phyloP scores from a whole-genome alignment of 1,140 invertebrate genomes.

The Matsumurasca onukii region DNA sequence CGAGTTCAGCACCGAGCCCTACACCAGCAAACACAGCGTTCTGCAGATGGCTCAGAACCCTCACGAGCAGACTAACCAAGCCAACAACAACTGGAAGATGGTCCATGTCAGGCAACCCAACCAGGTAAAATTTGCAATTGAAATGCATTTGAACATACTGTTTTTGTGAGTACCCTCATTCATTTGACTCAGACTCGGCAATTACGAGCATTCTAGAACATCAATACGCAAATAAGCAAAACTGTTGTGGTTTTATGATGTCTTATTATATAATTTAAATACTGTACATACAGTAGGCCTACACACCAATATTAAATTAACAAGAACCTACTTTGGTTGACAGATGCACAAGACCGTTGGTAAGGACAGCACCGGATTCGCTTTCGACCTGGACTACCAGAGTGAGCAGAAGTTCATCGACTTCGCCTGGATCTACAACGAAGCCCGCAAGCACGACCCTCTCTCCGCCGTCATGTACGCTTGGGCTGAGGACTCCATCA shows the following conservation, averaged over 20 bases:
- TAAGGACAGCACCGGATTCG: slow-evolving; percentile 46
- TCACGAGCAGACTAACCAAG: slow-evolving; percentile 44
- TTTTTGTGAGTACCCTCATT: background rate
- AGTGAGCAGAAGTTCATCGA: slow-evolving; percentile 48
- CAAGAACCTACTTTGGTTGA: background rate
- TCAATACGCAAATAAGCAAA: too few species aligned
- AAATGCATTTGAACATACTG: too few species aligned
- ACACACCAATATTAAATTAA: background rate
- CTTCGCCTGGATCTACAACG: slow-evolving; percentile 37
- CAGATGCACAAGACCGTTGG: slow-evolving; percentile 36
- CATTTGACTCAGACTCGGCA: background rate
- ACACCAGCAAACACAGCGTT: slow-evolving; percentile 56
- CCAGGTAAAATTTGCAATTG: slow-evolving; percentile 34
- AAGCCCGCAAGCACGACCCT: slow-evolving; percentile 40
- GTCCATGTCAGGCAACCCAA: slow-evolving; percentile 45
- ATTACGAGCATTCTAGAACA: background rate
- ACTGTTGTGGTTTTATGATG: too few species aligned
- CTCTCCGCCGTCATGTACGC: slow-evolving; percentile 39
- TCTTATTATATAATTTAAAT: too few species aligned
- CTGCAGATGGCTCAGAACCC: slow-evolving; percentile 46
- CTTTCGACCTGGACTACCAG: slow-evolving; percentile 52
- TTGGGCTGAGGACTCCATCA: slow-evolving; percentile 32
- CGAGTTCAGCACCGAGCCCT: slow-evolving; percentile 60
- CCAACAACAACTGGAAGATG: slow-evolving; percentile 46
- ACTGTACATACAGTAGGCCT: too few species aligned